These are phyloP conservation scores for Drosophila imparisetae DNA, from an alignment of 2,888 invertebrate species.

Conservation along the genomic window DNA sequence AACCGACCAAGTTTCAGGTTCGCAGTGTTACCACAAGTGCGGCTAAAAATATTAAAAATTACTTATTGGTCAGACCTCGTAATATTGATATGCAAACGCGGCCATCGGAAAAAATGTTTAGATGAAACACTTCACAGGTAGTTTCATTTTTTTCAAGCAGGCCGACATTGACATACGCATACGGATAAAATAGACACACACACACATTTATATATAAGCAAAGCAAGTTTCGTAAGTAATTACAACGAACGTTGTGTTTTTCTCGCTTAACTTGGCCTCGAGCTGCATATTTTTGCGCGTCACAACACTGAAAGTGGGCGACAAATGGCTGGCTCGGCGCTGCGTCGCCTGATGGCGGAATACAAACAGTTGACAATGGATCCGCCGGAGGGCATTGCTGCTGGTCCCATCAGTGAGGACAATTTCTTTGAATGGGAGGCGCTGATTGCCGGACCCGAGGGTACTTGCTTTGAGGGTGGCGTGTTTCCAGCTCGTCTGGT, in stretches of 20 bases:
- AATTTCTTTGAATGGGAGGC: constrained; percentile 99
- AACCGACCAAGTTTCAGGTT: too few species aligned
- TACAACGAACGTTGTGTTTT: constrained; percentile 44
- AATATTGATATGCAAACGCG: constrained; percentile 99
- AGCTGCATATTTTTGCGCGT: constrained; percentile 41
- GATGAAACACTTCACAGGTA: constrained; percentile 98
- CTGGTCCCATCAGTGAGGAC: constrained; percentile 98
- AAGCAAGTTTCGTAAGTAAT: constrained; percentile 28
- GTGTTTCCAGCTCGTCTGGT: constrained; percentile 97
- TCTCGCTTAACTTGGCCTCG: constrained; percentile 52
- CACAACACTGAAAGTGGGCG: constrained; percentile 27
- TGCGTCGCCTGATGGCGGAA: constrained; percentile 94
- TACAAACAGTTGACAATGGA: constrained; percentile 97
- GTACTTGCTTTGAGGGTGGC: constrained; percentile 99
- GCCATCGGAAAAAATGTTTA: constrained; percentile 99
- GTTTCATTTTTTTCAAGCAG: constrained; percentile 56
- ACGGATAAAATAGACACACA: constrained; percentile 53
- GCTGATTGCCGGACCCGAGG: constrained; percentile 98
- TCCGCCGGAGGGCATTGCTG: constrained; percentile 99
- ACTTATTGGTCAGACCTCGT: too few species aligned
- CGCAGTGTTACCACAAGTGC: too few species aligned
- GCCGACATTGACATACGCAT: constrained; percentile 59
- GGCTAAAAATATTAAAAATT: too few species aligned
- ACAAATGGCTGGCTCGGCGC: constrained; percentile 92
- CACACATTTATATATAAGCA: constrained; percentile 9